A percentile compares a stretch with the other conserved stretches of the same genome.
Conservation (phyloP, 2,113 vertebrate genomes). For the Leptobrachium leishanense region DNA sequence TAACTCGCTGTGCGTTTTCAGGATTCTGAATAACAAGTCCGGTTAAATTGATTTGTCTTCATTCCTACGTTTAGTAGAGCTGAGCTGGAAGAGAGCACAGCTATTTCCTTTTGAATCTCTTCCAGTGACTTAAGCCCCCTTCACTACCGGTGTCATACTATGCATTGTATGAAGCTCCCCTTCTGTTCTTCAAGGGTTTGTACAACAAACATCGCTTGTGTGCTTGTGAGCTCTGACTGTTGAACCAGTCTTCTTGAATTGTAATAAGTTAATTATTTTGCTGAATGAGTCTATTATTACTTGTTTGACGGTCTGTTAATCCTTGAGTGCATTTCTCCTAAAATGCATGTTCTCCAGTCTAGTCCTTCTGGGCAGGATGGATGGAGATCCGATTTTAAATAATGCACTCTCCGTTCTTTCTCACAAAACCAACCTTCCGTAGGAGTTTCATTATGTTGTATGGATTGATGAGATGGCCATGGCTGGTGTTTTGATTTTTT, state of each 20-base stretch:
- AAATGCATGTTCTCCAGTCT: slow-evolving; percentile 27
- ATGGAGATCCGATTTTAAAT: background rate
- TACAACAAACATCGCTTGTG: slow-evolving; percentile 23
- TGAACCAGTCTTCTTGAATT: slow-evolving; percentile 39
- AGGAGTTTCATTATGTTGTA: background rate
- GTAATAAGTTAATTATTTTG: slow-evolving; percentile 40
- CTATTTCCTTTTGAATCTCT: slow-evolving; percentile 17
- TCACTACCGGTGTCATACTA: background rate
- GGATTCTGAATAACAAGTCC: background rate
- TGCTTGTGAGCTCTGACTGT: slow-evolving; percentile 38
- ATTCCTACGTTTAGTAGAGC: background rate
- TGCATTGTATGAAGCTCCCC: slow-evolving; percentile 22
- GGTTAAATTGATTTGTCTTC: background rate
- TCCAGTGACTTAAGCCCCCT: slow-evolving; percentile 22
- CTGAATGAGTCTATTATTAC: slow-evolving; percentile 44
- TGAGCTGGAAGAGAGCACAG: background rate
- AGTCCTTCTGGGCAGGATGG: background rate
- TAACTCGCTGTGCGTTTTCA: background rate
- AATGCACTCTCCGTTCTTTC: background rate
- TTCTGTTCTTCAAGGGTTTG: slow-evolving; percentile 26
- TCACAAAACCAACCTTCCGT: background rate
- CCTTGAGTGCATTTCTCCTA: slow-evolving; percentile 29
- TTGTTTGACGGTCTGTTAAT: slow-evolving; percentile 32
- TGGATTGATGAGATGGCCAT: background rate
- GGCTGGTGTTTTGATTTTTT: background rate